Conservation (phyloP, 2,888 invertebrate species). For the Ommatoiulus sabulosus region DNA sequence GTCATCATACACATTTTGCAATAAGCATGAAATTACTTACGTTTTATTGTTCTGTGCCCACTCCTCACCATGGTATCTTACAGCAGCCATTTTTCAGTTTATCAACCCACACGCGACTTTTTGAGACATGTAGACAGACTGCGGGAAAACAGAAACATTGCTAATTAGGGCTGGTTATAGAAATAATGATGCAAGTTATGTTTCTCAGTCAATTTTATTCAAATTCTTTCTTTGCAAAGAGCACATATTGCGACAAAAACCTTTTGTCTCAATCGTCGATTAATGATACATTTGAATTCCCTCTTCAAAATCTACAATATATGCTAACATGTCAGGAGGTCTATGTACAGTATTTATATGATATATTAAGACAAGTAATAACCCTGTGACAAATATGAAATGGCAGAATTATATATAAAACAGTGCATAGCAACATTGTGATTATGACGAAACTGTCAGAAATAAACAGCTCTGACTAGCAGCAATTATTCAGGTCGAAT, state of each 20-base stretch:
- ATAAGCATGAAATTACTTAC: not conserved
- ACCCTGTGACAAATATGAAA: constrained; percentile 54
- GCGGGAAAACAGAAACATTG: not conserved
- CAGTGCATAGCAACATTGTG: constrained; percentile 56
- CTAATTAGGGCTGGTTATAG: not conserved
- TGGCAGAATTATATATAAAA: constrained; percentile 53
- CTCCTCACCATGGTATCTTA: not conserved
- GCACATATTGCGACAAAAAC: constrained; percentile 42
- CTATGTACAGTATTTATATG: constrained; percentile 53
- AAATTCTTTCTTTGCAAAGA: constrained; percentile 46
- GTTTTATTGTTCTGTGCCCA: not conserved
- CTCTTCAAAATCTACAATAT: constrained; percentile 51
- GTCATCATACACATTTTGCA: too few species aligned
- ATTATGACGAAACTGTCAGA: constrained; percentile 53
- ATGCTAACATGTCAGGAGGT: constrained; percentile 44
- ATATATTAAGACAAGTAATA: constrained; percentile 52
- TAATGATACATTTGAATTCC: constrained; percentile 10
- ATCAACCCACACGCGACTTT: not conserved
- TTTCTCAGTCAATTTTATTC: constrained; percentile 41
- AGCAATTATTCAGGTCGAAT: constrained; percentile 45
- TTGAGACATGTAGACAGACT: not conserved
- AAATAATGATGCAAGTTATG: not conserved
- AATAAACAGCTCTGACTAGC: constrained; percentile 51
- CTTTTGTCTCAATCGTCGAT: constrained; percentile 27
- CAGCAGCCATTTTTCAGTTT: not conserved